phyloP scores from a whole-genome alignment of 2,113 vertebrate genomes.

The Ascaphus truei region DNA sequence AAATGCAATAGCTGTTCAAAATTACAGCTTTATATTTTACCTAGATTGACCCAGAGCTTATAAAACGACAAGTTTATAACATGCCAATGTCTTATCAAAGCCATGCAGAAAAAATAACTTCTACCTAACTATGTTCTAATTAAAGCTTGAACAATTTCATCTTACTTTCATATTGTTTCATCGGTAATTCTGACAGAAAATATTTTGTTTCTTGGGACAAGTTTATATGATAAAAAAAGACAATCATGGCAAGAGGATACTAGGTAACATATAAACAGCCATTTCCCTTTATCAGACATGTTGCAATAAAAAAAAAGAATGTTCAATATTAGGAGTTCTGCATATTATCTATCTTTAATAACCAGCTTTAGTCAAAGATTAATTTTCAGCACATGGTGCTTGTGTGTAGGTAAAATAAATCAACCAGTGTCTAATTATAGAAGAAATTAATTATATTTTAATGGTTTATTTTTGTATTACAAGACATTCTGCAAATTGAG shows the following conservation, averaged over 20 bases:
- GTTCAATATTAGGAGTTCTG: neutral
- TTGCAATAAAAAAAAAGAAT: conserved; percentile 5
- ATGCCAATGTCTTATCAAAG: too few relatives aligned
- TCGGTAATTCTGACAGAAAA: too few relatives aligned
- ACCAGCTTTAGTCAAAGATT: neutral
- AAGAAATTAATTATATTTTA: conserved; percentile 11
- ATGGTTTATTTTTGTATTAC: conserved; percentile 12
- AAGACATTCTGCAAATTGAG: neutral
- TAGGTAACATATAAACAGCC: neutral
- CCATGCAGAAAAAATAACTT: too few relatives aligned
- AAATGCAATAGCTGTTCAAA: too few relatives aligned
- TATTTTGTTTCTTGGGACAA: too few relatives aligned
- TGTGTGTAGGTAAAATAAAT: conserved; percentile 1
- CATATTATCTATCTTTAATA: neutral
- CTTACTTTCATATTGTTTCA: too few relatives aligned
- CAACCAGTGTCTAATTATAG: conserved; percentile 1
- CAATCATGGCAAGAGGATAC: neutral
- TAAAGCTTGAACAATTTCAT: too few relatives aligned
- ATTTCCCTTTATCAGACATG: neutral
- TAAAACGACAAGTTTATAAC: too few relatives aligned
- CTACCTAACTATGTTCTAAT: too few relatives aligned
- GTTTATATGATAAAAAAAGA: too few relatives aligned
- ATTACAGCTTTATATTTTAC: too few relatives aligned
- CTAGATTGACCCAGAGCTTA: too few relatives aligned
- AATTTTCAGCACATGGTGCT: neutral